Conservation (phyloP, 1,140 invertebrate genomes). For the Lasioglossum baleicum region DNA sequence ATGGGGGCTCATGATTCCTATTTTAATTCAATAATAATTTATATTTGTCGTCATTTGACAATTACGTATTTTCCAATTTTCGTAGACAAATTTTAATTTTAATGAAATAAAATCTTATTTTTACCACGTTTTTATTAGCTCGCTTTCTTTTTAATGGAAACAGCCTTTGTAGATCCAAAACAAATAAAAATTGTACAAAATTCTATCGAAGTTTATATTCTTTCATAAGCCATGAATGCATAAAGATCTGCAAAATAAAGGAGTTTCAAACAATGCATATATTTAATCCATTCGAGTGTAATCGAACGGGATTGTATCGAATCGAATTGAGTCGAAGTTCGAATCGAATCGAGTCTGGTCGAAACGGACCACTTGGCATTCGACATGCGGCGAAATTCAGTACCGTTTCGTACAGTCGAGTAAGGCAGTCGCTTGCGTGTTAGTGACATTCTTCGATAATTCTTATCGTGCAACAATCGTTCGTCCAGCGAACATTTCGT, state of each 20-base stretch:
- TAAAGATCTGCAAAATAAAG: neutral
- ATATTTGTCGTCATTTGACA: too few species aligned
- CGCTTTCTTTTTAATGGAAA: too few species aligned
- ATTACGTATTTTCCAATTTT: too few species aligned
- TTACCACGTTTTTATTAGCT: too few species aligned
- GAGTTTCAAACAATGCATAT: neutral
- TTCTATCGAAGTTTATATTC: too few species aligned
- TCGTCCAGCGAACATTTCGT: constrained; percentile 53
- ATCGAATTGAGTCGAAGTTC: neutral
- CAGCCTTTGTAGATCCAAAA: too few species aligned
- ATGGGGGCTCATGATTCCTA: too few species aligned
- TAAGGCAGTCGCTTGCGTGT: neutral
- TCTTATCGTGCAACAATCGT: constrained; percentile 39
- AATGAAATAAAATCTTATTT: too few species aligned
- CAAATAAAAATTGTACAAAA: too few species aligned
- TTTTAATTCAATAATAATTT: too few species aligned
- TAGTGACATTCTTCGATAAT: constrained; percentile 2
- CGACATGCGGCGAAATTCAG: constrained; percentile 19
- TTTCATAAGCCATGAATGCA: too few species aligned
- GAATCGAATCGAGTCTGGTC: neutral
- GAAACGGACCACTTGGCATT: neutral
- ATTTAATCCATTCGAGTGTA: constrained; percentile 10
- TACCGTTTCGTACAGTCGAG: constrained; percentile 33
- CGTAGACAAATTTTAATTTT: too few species aligned
- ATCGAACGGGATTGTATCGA: neutral